These are phyloP conservation scores for Phylloscopus whistleri DNA, from an alignment of 2,113 vertebrate species.

Conservation along the genomic window DNA sequence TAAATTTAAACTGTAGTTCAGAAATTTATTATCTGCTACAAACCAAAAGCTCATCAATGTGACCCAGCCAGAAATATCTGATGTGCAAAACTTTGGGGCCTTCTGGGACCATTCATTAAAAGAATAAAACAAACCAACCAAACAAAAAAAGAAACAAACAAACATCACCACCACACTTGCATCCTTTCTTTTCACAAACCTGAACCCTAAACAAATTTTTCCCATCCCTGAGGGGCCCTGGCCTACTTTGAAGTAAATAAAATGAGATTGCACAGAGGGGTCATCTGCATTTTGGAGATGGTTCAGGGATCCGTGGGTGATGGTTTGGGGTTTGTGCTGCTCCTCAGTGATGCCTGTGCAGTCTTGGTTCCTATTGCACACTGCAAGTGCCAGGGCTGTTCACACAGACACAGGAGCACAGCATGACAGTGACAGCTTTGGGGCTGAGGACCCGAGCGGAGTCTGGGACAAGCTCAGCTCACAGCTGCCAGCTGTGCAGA, in stretches of 20 bases:
- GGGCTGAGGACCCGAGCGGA: not conserved
- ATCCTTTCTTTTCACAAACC: not conserved
- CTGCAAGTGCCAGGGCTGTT: not conserved
- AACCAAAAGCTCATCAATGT: not conserved
- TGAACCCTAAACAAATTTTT: not conserved
- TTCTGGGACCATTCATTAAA: not conserved
- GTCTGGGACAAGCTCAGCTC: not conserved
- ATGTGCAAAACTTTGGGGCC: not conserved
- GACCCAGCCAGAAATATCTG: not conserved
- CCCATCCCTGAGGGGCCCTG: not conserved
- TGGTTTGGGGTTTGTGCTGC: not conserved
- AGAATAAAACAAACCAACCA: not conserved
- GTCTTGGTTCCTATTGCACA: not conserved
- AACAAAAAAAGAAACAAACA: not conserved
- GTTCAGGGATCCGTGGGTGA: too few relatives aligned
- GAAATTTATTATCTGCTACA: not conserved
- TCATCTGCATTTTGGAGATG: not conserved
- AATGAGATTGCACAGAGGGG: not conserved
- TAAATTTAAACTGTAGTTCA: not conserved
- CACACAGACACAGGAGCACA: accelerated
- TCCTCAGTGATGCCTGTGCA: not conserved
- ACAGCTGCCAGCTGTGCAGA: not conserved
- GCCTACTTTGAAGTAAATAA: not conserved
- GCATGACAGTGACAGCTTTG: too few relatives aligned
- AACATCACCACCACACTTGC: not conserved